Evolutionary conservation across 2,888 invertebrate species (phyloP), one percentile per base, ranked within the genome.

Genomic region (Caenorhabditis imperialis): DNA sequence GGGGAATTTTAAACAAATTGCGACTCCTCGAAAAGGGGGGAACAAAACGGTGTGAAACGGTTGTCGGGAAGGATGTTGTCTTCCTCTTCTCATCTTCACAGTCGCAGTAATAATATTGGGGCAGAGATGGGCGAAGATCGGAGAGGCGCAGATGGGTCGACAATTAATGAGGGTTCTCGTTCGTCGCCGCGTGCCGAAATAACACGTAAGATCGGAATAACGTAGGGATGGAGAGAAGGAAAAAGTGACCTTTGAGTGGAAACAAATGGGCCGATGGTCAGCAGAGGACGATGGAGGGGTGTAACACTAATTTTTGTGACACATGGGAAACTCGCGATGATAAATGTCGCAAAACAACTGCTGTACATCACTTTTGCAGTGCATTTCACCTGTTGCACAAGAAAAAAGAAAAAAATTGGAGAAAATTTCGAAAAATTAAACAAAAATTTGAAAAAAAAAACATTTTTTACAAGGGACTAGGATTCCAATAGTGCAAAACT

Each of bases 301-400:
- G 55, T 55, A 55, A 42, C 53, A 38, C 55, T 55, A 65, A 55
- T 65, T 65, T 65, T 65, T 65, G 33, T 55, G 55, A 65, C 63
- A 65, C 63, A 65, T 55, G 30, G 47, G 54, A 48, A 47, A 44
- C 42, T 61, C 53, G 45, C 44, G 30, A 55, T 65, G 63, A 65
- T 65, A 30, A 22, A 65, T 65, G 54, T 65, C 40, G 47, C 63
- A 65, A 65, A 65, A 65, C 63, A 65, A 65, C 63, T 65, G 63
- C 48, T 35, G 35, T 54, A 45, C 37, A 42, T 47, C 38, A 45
- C 45, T 23, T 35, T n/a, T n/a, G n/a, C n/a, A n/a, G n/a, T n/a
- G n/a, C n/a, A n/a, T n/a, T n/a, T n/a, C n/a, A n/a, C n/a, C n/a
- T n/a, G n/a, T n/a, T n/a, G n/a, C n/a, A n/a, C n/a, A n/a, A n/a